These are phyloP conservation scores for Bradynema listronoti DNA, from an alignment of 1,140 invertebrate species.

Conservation along the genomic window DNA sequence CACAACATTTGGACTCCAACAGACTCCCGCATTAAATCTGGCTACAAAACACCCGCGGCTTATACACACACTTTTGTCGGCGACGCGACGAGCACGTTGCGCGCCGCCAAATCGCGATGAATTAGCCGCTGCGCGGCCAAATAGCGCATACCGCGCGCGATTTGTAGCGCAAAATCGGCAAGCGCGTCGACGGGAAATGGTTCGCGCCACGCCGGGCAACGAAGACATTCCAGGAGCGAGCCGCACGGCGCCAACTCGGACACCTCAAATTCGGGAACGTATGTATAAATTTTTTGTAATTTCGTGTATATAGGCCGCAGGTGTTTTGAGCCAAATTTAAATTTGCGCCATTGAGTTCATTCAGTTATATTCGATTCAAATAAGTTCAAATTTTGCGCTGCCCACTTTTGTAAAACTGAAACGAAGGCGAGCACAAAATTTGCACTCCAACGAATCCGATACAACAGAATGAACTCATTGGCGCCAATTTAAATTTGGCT, in stretches of 20 bases:
- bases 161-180: conserved; percentile 83
- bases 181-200: conserved; percentile 73
- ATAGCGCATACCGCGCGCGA: conserved; percentile 93
- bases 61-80: conserved; percentile 80
- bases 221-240: conserved; percentile 87
- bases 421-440: conserved; percentile 11
- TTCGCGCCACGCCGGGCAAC: conserved; percentile 76
- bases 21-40: too few species aligned
- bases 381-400: background rate
- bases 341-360: background rate
- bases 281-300: conserved; percentile 1
- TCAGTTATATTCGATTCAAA: too few species aligned
- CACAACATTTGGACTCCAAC: too few species aligned
- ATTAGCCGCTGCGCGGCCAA: conserved; percentile 65
- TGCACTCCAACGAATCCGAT: too few species aligned
- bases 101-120: conserved; percentile 88
- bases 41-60: background rate
- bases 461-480: too few species aligned
- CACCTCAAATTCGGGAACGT: conserved; percentile 63
- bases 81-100: conserved; percentile 91
- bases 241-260: conserved; percentile 88
- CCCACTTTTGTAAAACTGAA: conserved; percentile 16
- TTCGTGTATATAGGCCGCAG: background rate
- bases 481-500: too few species aligned
- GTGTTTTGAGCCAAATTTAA: conserved; percentile 1